A percentile compares a stretch with the other conserved stretches of the same genome.
Evolutionary conservation across 2,888 invertebrate genomes (phyloP).

Genomic region (Cactoblastis cactorum): DNA sequence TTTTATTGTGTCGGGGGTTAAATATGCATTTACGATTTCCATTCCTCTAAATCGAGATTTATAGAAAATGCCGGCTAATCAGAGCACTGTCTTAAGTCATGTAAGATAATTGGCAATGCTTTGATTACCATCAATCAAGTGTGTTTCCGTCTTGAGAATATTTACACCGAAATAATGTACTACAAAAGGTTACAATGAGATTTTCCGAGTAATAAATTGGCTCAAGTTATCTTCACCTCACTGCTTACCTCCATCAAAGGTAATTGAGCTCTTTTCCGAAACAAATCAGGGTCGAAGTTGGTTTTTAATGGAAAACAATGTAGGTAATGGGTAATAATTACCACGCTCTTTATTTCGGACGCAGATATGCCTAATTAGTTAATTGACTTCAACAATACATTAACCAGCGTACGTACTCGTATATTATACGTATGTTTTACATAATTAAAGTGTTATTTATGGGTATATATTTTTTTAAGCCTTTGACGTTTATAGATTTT

Average conservation of each 20-base stretch:
- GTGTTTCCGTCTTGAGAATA: neutral
- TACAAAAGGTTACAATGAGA: neutral
- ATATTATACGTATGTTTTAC: no score
- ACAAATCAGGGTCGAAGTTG: neutral
- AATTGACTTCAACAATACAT: neutral
- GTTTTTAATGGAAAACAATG: neutral
- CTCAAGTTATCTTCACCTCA: neutral
- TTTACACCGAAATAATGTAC: neutral
- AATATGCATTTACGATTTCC: no score
- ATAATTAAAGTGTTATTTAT: no score
- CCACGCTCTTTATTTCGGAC: neutral
- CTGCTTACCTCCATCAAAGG: conserved; percentile 19
- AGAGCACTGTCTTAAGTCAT: no score
- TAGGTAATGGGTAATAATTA: neutral
- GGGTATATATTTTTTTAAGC: no score
- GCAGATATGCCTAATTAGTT: neutral
- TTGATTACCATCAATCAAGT: no score
- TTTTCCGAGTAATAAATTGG: conserved; percentile 2
- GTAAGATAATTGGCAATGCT: no score
- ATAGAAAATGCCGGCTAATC: no score
- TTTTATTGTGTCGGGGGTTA: no score
- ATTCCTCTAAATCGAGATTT: no score
- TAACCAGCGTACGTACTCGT: no score
- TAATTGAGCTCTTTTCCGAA: conserved; percentile 14
- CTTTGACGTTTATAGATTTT: no score